Base-by-base conservation (phyloP, 1,140 invertebrate genomes). In the Papilio machaon region DNA sequence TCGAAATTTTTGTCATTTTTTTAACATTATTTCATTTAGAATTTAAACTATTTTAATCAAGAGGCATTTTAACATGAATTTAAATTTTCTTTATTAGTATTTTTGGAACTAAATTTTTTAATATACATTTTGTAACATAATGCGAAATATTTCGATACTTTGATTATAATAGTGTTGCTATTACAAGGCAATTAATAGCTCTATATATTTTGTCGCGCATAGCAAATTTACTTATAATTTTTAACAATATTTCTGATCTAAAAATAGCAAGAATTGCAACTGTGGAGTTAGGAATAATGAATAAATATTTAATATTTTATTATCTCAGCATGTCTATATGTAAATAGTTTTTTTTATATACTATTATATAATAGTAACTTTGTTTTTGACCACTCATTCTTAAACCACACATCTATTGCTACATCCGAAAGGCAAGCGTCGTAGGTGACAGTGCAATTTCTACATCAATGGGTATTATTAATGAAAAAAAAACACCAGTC, bases 301-400 rank as follows among this genome's bases (percentile, higher is more conserved):
- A 82, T 82, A 82, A 79, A 83, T 73, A 81, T 79, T 46, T 43
- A 74, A 80, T 74, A 77, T 80, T 82, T 73, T 78, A 75, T 80
- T 84, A 79, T 87, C 78, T 82, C 86, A 88, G 86, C 85, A 80
- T 83, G 82, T 87, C 83, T 85, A 82, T 82, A 79, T 81, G 87
- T 89, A 89, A 90, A 90, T 85, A 86, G 88, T 84, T 83, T 85
- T 84, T 83, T 85, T 82, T 80, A 83, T 87, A 82, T 83, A 82
- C 83, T 87, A 87, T 85, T 81, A 82, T 84, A 86, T 82, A 86
- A 85, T 86, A 87, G 82, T 87, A 86, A 86, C 85, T 85, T 80
- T 84, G 82, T 80, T 73, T 79, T 64, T 38, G 52, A 77, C 49
- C 54, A 19, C 58, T 43, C 58, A 30, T 64, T 79, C 35, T 10